Evolutionary conservation across 1,140 invertebrate species (phyloP).

Genomic region (Riptortus pedestris): DNA sequence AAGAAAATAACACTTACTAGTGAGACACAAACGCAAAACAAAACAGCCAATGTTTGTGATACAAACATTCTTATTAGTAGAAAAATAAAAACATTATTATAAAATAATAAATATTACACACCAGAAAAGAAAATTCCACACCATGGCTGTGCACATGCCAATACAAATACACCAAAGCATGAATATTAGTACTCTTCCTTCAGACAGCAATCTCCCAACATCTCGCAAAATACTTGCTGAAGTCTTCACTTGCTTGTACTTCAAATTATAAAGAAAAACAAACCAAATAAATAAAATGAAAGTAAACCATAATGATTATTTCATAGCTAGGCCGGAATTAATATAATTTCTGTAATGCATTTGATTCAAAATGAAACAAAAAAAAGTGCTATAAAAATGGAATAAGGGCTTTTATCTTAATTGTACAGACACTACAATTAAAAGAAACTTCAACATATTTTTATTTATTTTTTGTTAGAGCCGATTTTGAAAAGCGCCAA

Average conservation of each 20-base stretch:
- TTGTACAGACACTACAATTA: neutral
- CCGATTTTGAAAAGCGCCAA: no score
- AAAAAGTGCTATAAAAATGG: neutral
- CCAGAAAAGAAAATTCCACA: constrained; percentile 85
- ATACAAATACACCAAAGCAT: constrained; percentile 67
- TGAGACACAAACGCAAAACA: no score
- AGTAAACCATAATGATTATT: neutral
- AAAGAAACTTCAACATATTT: no score
- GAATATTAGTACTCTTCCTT: constrained; percentile 54
- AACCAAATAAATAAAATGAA: constrained; percentile 28
- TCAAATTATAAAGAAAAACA: no score
- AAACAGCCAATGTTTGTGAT: no score
- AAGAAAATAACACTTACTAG: no score
- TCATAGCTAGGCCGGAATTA: neutral
- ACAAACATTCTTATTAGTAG: no score
- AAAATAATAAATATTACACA: no score
- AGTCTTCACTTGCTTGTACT: constrained; percentile 49
- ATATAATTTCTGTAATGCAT: neutral
- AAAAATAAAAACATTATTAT: no score
- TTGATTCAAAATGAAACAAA: neutral
- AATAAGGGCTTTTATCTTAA: neutral
- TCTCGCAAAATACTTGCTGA: constrained; percentile 53
- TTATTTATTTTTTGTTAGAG: no score
- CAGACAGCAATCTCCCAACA: constrained; percentile 49
- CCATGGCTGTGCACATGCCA: constrained; percentile 69